Evolutionary conservation across 2,888 invertebrate species (phyloP), one percentile per base, ranked within the genome.

Genomic region (Pammene fasciana): DNA sequence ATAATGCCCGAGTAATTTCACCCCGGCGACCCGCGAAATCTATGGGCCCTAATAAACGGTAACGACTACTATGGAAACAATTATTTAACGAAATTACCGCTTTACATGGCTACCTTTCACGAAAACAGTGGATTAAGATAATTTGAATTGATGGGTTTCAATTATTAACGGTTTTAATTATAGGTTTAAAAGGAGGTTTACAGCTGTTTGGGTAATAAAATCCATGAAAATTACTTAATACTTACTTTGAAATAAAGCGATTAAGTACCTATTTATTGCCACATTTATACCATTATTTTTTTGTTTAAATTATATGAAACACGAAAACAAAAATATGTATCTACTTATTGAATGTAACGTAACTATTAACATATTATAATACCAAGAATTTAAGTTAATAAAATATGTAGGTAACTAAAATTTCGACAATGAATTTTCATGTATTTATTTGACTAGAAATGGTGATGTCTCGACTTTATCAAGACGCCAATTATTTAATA

Each of bases 11-110:
- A 82, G 87, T 90, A 90, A 90, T 90, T 90, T 87, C 79, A 78
- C 83, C 78, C 81, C 81, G 79, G 86, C 87, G 82, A 81, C 86
- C 85, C 82, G 80, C 80, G 79, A 86, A 90, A 92, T 91, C 90
- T 90, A 91, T 90, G 88, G 90, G 81, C 86, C 87, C 89, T 90
- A 92, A 92, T 92, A 90, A 92, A 89, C 86, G 90, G 78, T 84
- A 86, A 88, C 86, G 81, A 84, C 86, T 83, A 85, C 85, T 84
- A 86, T 84, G 83, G 82, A 80, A 83, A 88, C 88, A 89, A 90
- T 90, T 89, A 89, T 88, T 90, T 88, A 86, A 86, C 85, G 77
- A 86, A 88, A 90, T 90, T 90, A 87, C 86, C 83, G 84, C 82
- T 84, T 83, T 83, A 86, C 86, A 86, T 86, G 87, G 85, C 64